Percentiles rank a stretch among this genome's conserved stretches.
Evolutionary conservation across 2,113 vertebrate genomes (phyloP).

Genomic region (Gracilinanus agilis): DNA sequence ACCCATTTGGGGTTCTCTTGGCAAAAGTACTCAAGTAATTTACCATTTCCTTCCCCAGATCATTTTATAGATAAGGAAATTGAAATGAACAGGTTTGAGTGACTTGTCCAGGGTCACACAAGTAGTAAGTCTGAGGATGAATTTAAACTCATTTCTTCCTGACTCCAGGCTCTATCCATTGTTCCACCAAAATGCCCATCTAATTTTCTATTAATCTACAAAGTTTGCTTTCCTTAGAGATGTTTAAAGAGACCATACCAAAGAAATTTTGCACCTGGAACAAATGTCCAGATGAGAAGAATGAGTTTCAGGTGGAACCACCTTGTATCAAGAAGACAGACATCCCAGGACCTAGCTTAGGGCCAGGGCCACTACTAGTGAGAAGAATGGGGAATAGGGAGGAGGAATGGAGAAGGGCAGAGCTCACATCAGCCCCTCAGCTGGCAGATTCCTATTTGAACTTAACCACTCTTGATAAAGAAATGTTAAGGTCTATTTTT

Average conservation of each 20-base stretch:
- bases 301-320: neutral
- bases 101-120: too few species aligned
- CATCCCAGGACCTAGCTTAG: neutral
- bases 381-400: neutral
- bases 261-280: neutral
- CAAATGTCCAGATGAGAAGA: neutral
- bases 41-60: too few species aligned
- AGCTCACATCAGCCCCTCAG: neutral
- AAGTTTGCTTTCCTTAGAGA: neutral
- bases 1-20: too few species aligned
- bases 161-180: too few species aligned
- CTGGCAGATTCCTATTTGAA: rapidly evolving
- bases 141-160: too few species aligned
- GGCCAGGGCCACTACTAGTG: neutral
- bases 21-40: too few species aligned
- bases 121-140: too few species aligned
- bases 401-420: too few species aligned
- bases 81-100: too few species aligned
- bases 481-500: rapidly evolving
- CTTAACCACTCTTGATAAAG: rapidly evolving
- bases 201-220: neutral
- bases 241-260: neutral
- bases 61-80: too few species aligned
- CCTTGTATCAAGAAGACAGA: neutral
- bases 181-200: too few species aligned